These are phyloP conservation scores for Emydocephalus ijimae DNA, from an alignment of 2,113 vertebrate genomes.

Conservation along the genomic window DNA sequence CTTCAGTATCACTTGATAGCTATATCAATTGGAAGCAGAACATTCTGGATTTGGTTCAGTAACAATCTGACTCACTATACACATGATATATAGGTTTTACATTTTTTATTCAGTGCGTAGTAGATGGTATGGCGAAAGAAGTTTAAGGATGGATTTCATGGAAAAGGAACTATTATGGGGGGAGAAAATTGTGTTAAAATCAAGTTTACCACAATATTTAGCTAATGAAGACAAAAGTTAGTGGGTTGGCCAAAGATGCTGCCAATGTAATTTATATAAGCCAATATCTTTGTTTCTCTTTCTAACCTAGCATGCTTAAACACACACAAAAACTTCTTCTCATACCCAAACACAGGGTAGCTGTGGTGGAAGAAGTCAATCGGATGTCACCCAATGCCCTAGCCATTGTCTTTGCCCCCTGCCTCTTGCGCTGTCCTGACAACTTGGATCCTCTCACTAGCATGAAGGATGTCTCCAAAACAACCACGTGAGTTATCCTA, in stretches of 20 bases:
- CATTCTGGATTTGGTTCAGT: background rate
- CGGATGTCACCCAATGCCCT: conserved; percentile 93
- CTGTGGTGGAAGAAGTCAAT: conserved; percentile 87
- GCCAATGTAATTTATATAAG: background rate
- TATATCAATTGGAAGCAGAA: background rate
- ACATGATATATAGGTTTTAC: background rate
- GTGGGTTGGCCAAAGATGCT: background rate
- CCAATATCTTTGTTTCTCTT: background rate
- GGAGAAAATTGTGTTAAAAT: background rate
- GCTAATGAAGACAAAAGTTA: background rate
- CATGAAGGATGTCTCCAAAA: conserved; percentile 97
- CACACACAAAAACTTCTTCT: background rate
- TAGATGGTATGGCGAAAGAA: background rate
- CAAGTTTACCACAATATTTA: background rate
- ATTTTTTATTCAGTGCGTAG: background rate
- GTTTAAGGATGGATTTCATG: background rate
- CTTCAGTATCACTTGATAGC: background rate
- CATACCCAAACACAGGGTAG: conserved; percentile 75
- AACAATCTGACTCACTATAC: background rate
- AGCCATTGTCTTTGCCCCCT: conserved; percentile 95
- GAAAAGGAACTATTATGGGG: background rate
- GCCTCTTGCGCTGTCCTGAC: conserved; percentile 90
- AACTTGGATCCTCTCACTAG: conserved; percentile 88
- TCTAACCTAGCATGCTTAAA: background rate
- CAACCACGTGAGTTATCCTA: conserved; percentile 82